Percentiles rank a stretch among this genome's conserved stretches.
Evolutionary conservation across 2,888 invertebrate species (phyloP).

Genomic region (Ectemnius lituratus): DNA sequence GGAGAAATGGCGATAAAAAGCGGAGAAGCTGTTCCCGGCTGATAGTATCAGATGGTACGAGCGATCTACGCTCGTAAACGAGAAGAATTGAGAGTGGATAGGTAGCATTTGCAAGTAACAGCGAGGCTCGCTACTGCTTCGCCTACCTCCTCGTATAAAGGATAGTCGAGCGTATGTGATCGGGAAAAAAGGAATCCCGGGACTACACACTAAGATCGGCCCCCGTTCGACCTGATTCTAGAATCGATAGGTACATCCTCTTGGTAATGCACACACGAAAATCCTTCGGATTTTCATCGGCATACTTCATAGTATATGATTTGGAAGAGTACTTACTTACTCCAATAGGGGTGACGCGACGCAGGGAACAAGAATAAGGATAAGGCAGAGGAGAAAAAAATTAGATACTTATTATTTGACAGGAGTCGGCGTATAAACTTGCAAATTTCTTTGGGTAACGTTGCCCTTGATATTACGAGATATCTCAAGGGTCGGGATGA

Average conservation of each 20-base stretch:
- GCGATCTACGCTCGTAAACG: constrained; percentile 5
- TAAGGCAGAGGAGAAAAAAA: no score
- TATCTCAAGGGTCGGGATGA: no score
- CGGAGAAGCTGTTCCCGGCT: neutral
- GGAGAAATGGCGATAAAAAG: constrained; percentile 7
- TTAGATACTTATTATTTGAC: no score
- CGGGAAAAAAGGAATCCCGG: constrained; percentile 8
- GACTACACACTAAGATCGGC: constrained; percentile 2
- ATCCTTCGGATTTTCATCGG: no score
- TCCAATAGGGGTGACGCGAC: no score
- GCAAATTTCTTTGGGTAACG: no score
- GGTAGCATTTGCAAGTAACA: constrained; percentile 9
- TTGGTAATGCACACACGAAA: no score
- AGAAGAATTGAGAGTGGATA: constrained; percentile 7
- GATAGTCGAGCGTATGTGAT: constrained; percentile 12
- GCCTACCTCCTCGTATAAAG: constrained; percentile 13
- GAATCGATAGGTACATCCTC: neutral
- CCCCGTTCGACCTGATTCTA: neutral
- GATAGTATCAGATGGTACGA: neutral
- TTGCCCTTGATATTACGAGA: no score
- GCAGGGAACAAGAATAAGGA: no score
- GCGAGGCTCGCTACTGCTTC: neutral
- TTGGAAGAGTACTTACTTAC: no score
- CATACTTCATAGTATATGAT: no score
- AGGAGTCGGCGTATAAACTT: no score